Evolutionary conservation across 2,888 invertebrate species (phyloP).

Genomic region (Drosophila formosana): DNA sequence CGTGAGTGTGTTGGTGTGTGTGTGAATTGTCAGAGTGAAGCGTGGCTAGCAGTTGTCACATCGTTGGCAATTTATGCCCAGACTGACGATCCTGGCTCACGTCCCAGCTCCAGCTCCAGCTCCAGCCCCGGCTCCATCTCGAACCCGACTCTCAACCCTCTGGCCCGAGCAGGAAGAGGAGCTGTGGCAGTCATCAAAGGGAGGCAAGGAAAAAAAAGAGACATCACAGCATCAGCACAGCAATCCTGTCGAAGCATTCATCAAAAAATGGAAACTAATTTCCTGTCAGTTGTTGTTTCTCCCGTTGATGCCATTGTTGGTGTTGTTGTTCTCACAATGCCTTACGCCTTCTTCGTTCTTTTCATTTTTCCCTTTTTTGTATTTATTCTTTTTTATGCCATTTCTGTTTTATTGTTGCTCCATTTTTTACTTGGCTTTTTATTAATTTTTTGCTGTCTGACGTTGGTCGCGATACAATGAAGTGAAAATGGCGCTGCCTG

Average conservation of each 20-base stretch:
- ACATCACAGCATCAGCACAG: slow-evolving; percentile 64
- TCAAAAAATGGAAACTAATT: slow-evolving; percentile 85
- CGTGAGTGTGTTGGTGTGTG: slow-evolving; percentile 1
- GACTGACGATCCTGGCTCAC: slow-evolving; percentile 71
- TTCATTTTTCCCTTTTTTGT: slow-evolving; percentile 44
- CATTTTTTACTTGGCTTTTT: slow-evolving; percentile 77
- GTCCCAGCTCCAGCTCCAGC: slow-evolving; percentile 18
- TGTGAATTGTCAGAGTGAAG: slow-evolving; percentile 63
- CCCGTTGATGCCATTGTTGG: slow-evolving; percentile 63
- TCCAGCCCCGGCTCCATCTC: background rate
- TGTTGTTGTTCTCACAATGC: slow-evolving; percentile 58
- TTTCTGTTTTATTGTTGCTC: slow-evolving; percentile 79
- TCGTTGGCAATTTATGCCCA: slow-evolving; percentile 76
- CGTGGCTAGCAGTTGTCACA: slow-evolving; percentile 82
- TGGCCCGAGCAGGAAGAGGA: slow-evolving; percentile 43
- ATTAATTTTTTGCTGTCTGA: slow-evolving; percentile 81
- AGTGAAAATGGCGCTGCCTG: slow-evolving; percentile 81
- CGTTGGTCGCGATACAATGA: slow-evolving; percentile 81
- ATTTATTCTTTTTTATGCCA: slow-evolving; percentile 55
- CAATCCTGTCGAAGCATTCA: slow-evolving; percentile 85
- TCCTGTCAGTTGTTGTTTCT: slow-evolving; percentile 84
- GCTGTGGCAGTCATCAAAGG: slow-evolving; percentile 38
- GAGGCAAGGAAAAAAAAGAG: slow-evolving; percentile 33
- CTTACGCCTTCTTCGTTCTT: slow-evolving; percentile 73
- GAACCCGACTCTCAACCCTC: slow-evolving; percentile 31